Conservation (phyloP, 2,113 vertebrate genomes). For the Dendrocopos noguchii region DNA sequence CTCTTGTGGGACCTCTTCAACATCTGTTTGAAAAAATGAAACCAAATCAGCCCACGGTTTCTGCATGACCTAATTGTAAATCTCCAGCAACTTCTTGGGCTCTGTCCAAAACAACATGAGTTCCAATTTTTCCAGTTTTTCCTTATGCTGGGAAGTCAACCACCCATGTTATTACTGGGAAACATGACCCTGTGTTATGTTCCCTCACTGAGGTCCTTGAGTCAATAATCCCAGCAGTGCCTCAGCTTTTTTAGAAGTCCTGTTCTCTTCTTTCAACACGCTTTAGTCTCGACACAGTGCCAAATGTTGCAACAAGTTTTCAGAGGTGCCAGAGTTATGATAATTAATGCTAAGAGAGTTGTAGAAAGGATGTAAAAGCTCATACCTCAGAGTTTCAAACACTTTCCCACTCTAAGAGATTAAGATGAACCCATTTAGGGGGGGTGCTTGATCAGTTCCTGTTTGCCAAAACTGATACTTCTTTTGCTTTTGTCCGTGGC, state of each 20-base stretch:
- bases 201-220: slow-evolving; percentile 48
- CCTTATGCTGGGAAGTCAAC: slow-evolving; percentile 65
- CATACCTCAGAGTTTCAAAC: slow-evolving; percentile 35
- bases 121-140: slow-evolving; percentile 55
- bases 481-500: background rate
- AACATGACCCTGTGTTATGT: slow-evolving; percentile 55
- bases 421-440: background rate
- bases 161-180: slow-evolving; percentile 58
- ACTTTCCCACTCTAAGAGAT: slow-evolving; percentile 23
- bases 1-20: slow-evolving; percentile 61
- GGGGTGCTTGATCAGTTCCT: background rate
- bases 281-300: slow-evolving; percentile 23
- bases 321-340: slow-evolving; percentile 54
- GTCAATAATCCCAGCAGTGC: slow-evolving; percentile 65
- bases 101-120: slow-evolving; percentile 45
- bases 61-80: slow-evolving; percentile 56
- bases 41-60: slow-evolving; percentile 54
- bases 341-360: slow-evolving; percentile 55
- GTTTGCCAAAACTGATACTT: slow-evolving; percentile 2
- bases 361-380: slow-evolving; percentile 60
- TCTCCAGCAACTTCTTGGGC: slow-evolving; percentile 61
- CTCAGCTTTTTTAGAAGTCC: slow-evolving; percentile 53
- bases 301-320: slow-evolving; percentile 57
- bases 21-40: slow-evolving; percentile 67
- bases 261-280: slow-evolving; percentile 48